Evolutionary conservation across 2,888 invertebrate species (phyloP).

Genomic region (Papilio gigon): DNA sequence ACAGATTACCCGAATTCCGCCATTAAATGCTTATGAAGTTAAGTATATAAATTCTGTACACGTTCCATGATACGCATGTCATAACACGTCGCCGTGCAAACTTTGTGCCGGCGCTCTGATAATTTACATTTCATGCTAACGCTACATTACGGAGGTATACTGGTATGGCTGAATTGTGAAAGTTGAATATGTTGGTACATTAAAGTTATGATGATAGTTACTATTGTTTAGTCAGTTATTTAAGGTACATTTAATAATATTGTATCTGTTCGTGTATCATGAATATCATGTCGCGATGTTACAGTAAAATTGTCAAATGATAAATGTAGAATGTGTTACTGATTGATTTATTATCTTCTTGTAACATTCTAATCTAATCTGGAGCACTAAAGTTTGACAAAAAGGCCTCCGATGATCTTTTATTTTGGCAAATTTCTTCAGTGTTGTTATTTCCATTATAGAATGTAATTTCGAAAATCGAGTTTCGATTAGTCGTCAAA

Average conservation of each 20-base stretch:
- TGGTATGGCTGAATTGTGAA: conserved; percentile 1
- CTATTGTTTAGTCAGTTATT: neutral
- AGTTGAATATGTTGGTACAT: conserved; percentile 7
- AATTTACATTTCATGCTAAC: conserved; percentile 29
- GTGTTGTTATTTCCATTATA: too few species aligned
- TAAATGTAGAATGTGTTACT: neutral
- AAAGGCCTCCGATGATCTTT: too few species aligned
- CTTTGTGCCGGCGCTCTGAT: conserved; percentile 27
- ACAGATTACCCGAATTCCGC: conserved; percentile 60
- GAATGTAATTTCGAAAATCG: too few species aligned
- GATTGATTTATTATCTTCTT: neutral
- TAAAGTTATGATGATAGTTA: neutral
- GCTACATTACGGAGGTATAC: conserved; percentile 4
- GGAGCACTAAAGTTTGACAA: too few species aligned
- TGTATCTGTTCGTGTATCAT: neutral
- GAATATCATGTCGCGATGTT: neutral
- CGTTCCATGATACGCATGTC: conserved; percentile 44
- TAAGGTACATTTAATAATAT: neutral
- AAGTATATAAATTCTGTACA: conserved; percentile 58
- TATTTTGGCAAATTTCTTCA: too few species aligned
- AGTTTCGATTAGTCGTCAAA: too few species aligned
- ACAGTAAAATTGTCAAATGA: neutral
- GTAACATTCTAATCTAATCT: too few species aligned
- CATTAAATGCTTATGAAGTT: conserved; percentile 60
- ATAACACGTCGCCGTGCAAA: conserved; percentile 46